Evolutionary conservation across 2,797 vertebrate species (phyloP), one percentile per base, ranked within the genome.

Genomic region (Poeciliopsis infans): DNA sequence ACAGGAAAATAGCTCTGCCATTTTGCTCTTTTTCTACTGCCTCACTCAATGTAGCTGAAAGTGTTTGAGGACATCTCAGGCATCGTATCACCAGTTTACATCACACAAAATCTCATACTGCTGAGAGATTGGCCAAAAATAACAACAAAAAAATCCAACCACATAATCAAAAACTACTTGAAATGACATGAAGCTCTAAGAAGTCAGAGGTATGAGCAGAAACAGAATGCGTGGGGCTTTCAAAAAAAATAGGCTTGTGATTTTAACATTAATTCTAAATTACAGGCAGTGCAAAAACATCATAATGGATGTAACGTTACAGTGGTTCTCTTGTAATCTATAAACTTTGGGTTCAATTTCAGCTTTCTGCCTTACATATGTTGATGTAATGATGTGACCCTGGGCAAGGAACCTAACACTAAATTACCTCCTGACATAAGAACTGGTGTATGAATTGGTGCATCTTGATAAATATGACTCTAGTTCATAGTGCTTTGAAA

Each of bases 61-160:
- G 77, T 45, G 59, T 55, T 87, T 71, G 80, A 74, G 84, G 75
- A 82, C 84, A 84, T 83, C 46, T 51, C 76, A 85, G 75, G 33
- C 43, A 81, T 46, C 74, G 70, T 80, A 41, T 79, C 85, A 73
- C 74, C 72, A 80, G 76, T 92, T 90, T 86, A 79, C 77, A 83
- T 73, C 59, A 23, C 55, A 68, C 73, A 83, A 80, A 90, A 76
- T 73, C 74, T 85, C 57, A 73, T 88, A 85, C 85, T 90, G 49
- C 47, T 46, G 75, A 59, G 75, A 3, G 78, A 73, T 76, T 8
- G 8, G 2, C 73, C 15, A 36, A 47, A 16, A 57, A 78, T 81
- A 75, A 59, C 85, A 72, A 86, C 88, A 79, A 23, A 77, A 79
- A 57, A 5, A 12, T 59, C 12, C 8, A 28, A 59, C 55, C 31